phyloP scores from a whole-genome alignment of 2,797 vertebrate species.

The Amniataba percoides region DNA sequence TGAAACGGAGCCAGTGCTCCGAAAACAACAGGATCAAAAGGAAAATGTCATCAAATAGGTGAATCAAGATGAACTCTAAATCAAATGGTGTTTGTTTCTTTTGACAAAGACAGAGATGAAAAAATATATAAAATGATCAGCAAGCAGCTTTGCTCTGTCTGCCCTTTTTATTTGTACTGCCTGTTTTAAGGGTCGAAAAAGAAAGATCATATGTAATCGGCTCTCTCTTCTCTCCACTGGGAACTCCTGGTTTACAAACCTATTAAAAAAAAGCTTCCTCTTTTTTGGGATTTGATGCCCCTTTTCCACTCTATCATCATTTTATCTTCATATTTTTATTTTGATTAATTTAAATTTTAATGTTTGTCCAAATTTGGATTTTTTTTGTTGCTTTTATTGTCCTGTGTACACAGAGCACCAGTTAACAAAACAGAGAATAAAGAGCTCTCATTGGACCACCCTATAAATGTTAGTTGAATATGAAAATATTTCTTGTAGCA shows the following conservation, averaged over 20 bases:
- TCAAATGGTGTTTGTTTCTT: neutral
- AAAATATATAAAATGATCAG: neutral
- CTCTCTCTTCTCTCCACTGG: neutral
- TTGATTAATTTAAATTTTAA: neutral
- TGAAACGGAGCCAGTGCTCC: neutral
- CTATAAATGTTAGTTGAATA: slow-evolving; percentile 4
- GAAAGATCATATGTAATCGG: neutral
- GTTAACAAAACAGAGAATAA: neutral
- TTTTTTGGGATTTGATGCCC: neutral
- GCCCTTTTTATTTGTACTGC: neutral
- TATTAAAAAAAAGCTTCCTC: neutral
- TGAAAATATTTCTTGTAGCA: neutral
- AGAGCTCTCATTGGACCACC: neutral
- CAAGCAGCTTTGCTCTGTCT: neutral
- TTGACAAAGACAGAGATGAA: neutral
- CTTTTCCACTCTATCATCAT: neutral
- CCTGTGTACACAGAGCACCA: neutral
- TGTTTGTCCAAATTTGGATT: neutral
- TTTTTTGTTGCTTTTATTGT: neutral
- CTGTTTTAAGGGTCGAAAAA: slow-evolving; percentile 2
- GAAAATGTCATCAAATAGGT: slow-evolving; percentile 11
- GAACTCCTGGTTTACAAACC: neutral
- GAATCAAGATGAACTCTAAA: neutral
- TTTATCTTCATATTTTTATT: neutral
- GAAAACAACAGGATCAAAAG: slow-evolving; percentile 14